A percentile compares a stretch with the other conserved stretches of the same genome.
Conservation (phyloP, 2,888 invertebrate species). For the Cephus spinipes region DNA sequence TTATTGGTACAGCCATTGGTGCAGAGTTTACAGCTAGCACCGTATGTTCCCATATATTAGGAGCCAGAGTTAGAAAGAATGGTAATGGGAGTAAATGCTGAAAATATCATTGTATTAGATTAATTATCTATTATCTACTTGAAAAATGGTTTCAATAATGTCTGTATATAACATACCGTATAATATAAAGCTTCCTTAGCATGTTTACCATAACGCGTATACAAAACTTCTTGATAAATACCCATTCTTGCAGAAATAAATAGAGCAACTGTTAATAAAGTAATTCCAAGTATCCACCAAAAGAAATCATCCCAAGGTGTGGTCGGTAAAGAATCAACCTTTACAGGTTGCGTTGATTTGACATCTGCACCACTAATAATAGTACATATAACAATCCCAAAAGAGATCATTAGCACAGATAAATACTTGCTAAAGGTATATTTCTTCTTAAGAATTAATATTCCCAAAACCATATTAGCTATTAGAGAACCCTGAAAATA, state of each 20-base stretch:
- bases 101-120: slow-evolving; percentile 51
- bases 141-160: neutral
- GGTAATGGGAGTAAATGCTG: slow-evolving; percentile 92
- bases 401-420: slow-evolving; percentile 91
- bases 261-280: slow-evolving; percentile 86
- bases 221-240: slow-evolving; percentile 91
- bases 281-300: slow-evolving; percentile 80
- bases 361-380: slow-evolving; percentile 84
- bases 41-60: slow-evolving; percentile 83
- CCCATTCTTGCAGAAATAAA: slow-evolving; percentile 96
- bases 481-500: slow-evolving; percentile 87
- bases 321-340: slow-evolving; percentile 60
- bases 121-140: neutral
- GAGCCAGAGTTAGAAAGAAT: slow-evolving; percentile 83
- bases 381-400: slow-evolving; percentile 93
- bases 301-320: slow-evolving; percentile 70
- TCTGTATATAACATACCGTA: slow-evolving; percentile 70
- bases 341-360: slow-evolving; percentile 66
- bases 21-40: slow-evolving; percentile 78
- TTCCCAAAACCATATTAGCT: slow-evolving; percentile 96
- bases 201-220: slow-evolving; percentile 88
- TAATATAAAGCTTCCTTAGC: slow-evolving; percentile 90
- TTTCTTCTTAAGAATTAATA: slow-evolving; percentile 85
- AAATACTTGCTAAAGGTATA: slow-evolving; percentile 88
- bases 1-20: slow-evolving; percentile 69